Evolutionary conservation across 2,113 vertebrate species (phyloP).

Genomic region (Marcusenius ussheri): DNA sequence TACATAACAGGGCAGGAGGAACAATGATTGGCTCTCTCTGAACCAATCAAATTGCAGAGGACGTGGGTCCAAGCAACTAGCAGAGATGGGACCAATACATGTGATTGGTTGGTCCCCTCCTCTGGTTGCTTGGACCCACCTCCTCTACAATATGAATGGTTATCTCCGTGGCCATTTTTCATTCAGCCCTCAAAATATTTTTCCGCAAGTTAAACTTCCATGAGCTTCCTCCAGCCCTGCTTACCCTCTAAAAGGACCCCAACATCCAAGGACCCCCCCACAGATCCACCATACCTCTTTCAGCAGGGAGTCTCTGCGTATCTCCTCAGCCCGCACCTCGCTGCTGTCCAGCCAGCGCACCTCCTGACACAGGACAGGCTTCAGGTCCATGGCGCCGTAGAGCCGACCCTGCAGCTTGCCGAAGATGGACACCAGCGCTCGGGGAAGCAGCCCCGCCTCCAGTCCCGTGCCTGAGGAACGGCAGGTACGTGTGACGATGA

Average conservation of each 20-base stretch:
- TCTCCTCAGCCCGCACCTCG: conserved; percentile 74
- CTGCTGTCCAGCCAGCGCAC: conserved; percentile 68
- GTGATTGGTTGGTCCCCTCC: background rate
- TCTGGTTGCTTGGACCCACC: background rate
- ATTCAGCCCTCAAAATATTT: too few relatives aligned
- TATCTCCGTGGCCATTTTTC: background rate
- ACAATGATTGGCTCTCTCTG: too few relatives aligned
- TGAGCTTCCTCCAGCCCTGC: background rate
- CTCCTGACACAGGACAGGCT: conserved; percentile 76
- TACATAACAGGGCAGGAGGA: too few relatives aligned
- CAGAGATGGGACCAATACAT: background rate
- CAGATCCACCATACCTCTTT: conserved; percentile 29
- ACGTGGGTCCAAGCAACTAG: background rate
- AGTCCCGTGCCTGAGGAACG: conserved; percentile 62
- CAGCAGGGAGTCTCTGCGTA: conserved; percentile 70
- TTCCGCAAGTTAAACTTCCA: background rate
- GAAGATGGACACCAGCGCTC: conserved; percentile 79
- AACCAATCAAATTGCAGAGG: background rate
- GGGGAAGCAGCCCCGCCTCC: conserved; percentile 84
- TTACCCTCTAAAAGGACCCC: background rate
- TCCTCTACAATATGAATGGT: background rate
- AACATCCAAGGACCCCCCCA: background rate
- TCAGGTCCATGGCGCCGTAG: conserved; percentile 75
- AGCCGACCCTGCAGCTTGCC: conserved; percentile 73
- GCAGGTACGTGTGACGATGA: background rate